Conservation (phyloP, 2,888 invertebrate species). For the Drosophila histrio region DNA sequence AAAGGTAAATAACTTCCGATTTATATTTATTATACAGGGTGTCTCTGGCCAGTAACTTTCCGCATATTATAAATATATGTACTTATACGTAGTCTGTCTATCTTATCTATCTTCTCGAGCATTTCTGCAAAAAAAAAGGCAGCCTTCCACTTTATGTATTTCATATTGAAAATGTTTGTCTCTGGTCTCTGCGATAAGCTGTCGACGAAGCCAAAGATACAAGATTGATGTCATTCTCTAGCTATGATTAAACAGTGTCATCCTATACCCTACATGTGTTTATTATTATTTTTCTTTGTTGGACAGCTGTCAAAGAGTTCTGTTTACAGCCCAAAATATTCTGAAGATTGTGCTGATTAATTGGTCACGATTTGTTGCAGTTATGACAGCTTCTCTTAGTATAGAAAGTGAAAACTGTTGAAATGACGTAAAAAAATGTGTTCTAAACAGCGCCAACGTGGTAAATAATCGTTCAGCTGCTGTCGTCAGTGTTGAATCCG, state of each 20-base stretch:
- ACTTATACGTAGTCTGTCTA: constrained; percentile 7
- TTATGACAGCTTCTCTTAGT: constrained; percentile 47
- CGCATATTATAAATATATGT: constrained; percentile 4
- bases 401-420: constrained; percentile 32
- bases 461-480: constrained; percentile 40
- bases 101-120: constrained; percentile 43
- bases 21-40: constrained; percentile 50
- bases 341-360: constrained; percentile 39
- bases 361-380: constrained; percentile 52
- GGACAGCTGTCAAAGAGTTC: constrained; percentile 43
- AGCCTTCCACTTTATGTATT: constrained; percentile 8
- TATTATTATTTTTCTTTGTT: not conserved
- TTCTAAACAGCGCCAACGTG: constrained; percentile 41
- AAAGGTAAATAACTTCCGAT: constrained; percentile 65
- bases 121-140: constrained; percentile 10
- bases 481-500: constrained; percentile 15
- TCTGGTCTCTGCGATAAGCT: constrained; percentile 40
- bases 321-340: constrained; percentile 25
- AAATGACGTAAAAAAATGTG: constrained; percentile 25
- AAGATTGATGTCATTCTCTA: constrained; percentile 53
- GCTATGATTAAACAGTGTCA: constrained; percentile 9
- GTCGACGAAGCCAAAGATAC: constrained; percentile 29
- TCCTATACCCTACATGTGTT: constrained; percentile 30
- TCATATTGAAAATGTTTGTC: constrained; percentile 18
- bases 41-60: constrained; percentile 40